Base-by-base conservation (phyloP, 2,797 vertebrate species). In the Todus mexicanus region DNA sequence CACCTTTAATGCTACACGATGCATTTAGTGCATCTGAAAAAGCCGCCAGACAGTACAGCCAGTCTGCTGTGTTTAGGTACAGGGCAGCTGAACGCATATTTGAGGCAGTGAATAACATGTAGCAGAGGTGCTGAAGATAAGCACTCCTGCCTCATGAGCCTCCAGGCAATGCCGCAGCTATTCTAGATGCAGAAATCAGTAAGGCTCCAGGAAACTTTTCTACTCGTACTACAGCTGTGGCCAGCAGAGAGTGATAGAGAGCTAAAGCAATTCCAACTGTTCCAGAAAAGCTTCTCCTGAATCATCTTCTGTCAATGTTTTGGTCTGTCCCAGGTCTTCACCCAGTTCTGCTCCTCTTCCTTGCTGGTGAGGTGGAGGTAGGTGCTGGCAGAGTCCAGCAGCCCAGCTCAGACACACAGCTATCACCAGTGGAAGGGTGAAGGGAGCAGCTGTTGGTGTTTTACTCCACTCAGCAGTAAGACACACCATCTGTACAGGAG, bases 21-120 rank as follows among this genome's bases (percentile, higher is more conserved):
- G 47, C 37, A 74, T 63, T 75, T 42, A 47, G n/a, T 6, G 12
- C 2, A 15, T 29, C 4, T 33, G 92, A 12, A 71, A 92, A 16
- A 86, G 96, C 40, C 96, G 98, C 7, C 14, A 42, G 37, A 2
- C 21, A 43, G 65, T 26, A 29, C 38, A 29, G 57, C 11, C 57
- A 96, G 33, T 70, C 95, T 38, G 97, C 97, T 10, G 98, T 97
- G 54, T 97, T 98, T 89, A 94, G 97, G 27, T 97, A 98, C 81
- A 94, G 94, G 72, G 94, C 87, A 65, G 98, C 98, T 96, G 96
- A 83, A 50, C 71, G 91, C 17, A 91, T 97, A 86, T 96, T 98
- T 15, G 93, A 95, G 14, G 97, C 91, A 27, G 95, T 98, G 96
- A 98, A 97, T 82, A 29, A 29, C 1, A 3, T 9, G n/a, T 37